Conservation (phyloP, 2,797 vertebrate species). For the Intellagama lesueurii region DNA sequence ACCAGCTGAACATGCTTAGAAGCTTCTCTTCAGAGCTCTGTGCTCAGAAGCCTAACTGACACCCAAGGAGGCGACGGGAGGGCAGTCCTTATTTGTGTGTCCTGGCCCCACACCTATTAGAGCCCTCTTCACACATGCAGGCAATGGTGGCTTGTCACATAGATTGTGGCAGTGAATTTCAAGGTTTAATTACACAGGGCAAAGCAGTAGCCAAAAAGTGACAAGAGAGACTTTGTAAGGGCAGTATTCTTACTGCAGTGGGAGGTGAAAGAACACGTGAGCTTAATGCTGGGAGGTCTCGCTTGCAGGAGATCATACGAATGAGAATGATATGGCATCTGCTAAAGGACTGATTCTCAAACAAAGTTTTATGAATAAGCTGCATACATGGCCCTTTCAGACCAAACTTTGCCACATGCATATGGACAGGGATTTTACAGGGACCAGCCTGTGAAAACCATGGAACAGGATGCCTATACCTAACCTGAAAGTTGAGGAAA, state of each 20-base stretch:
- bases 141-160: no score
- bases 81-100: no score
- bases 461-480: background rate
- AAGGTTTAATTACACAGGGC: background rate
- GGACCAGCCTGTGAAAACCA: background rate
- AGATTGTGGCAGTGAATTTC: background rate
- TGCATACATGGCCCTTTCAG: background rate
- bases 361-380: slow-evolving; percentile 1
- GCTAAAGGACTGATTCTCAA: background rate
- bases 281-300: background rate
- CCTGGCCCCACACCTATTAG: no score
- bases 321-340: background rate
- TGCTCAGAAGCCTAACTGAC: no score
- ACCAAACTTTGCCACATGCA: background rate
- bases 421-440: background rate
- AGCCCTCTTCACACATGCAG: no score
- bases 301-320: background rate
- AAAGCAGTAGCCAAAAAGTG: background rate
- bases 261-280: background rate
- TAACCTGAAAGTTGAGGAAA: background rate
- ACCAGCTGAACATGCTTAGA: no score
- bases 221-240: background rate
- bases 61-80: no score
- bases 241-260: background rate
- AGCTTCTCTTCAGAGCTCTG: no score